Conservation (phyloP, 1,140 invertebrate genomes). For the Latrodectus geometricus region DNA sequence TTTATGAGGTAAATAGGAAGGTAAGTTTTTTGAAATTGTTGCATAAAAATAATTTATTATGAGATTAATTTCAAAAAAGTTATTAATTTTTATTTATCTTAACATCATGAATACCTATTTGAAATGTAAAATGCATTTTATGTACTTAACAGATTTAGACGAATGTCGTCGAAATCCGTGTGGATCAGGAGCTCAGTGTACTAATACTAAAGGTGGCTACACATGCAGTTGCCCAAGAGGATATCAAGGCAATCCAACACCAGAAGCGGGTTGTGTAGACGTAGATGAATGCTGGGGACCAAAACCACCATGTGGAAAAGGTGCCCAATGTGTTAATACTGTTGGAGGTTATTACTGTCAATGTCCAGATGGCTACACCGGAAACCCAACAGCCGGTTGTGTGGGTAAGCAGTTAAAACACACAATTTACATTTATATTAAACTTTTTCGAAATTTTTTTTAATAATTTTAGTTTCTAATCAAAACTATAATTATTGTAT, state of each 20-base stretch:
- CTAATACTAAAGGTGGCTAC: slow-evolving; percentile 80
- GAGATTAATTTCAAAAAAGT: slow-evolving; percentile 8
- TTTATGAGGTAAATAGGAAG: no score
- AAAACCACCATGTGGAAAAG: slow-evolving; percentile 79
- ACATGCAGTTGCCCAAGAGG: slow-evolving; percentile 81
- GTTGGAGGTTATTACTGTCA: slow-evolving; percentile 81
- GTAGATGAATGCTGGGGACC: slow-evolving; percentile 72
- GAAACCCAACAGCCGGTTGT: slow-evolving; percentile 67
- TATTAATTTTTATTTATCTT: not conserved
- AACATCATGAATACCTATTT: not conserved
- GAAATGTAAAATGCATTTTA: not conserved
- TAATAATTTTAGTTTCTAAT: no score
- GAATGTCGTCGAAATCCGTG: slow-evolving; percentile 79
- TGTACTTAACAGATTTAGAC: slow-evolving; percentile 72
- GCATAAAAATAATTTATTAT: not conserved
- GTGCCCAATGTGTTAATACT: slow-evolving; percentile 86
- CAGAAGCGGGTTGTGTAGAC: slow-evolving; percentile 68
- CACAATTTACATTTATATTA: no score
- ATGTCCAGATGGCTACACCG: slow-evolving; percentile 80
- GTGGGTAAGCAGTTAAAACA: slow-evolving; percentile 47
- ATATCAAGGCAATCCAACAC: slow-evolving; percentile 78
- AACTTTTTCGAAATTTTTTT: no score
- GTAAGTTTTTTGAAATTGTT: no score
- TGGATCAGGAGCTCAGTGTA: slow-evolving; percentile 79
- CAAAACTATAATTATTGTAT: no score